A percentile compares a stretch with the other conserved stretches of the same genome.
Conservation (phyloP, 2,113 vertebrate genomes). For the Sinocyclocheilus maitianheensis region DNA sequence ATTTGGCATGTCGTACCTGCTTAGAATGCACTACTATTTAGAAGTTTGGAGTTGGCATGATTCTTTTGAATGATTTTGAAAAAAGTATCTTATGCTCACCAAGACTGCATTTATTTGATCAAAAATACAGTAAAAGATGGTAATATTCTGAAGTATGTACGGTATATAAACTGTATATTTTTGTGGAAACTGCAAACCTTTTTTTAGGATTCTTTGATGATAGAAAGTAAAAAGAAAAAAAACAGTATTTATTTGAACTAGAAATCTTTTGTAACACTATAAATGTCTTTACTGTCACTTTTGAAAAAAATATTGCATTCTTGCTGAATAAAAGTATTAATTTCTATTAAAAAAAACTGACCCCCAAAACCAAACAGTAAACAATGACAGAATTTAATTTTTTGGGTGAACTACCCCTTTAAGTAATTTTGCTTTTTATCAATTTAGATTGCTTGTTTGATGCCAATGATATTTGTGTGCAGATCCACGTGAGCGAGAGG, state of each 20-base stretch:
- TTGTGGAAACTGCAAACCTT: not conserved
- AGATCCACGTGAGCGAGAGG: constrained; percentile 74
- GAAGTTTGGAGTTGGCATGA: not conserved
- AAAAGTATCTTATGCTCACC: not conserved
- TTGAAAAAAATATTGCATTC: not conserved
- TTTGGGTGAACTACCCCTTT: too few species aligned
- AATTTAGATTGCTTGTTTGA: not conserved
- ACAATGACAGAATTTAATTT: too few species aligned
- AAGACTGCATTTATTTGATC: not conserved
- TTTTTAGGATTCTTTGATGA: not conserved
- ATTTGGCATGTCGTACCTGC: not conserved
- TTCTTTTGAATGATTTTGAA: not conserved
- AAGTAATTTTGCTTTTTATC: not conserved
- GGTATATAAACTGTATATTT: not conserved
- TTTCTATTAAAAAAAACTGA: not conserved
- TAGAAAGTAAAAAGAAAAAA: not conserved
- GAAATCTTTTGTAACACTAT: not conserved
- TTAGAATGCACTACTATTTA: not conserved
- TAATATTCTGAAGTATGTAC: too few species aligned
- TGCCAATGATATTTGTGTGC: constrained; percentile 15
- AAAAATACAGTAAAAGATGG: not conserved
- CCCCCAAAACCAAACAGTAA: not conserved
- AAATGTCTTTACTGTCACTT: not conserved
- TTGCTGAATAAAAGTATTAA: not conserved
- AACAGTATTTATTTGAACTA: too few species aligned